phyloP scores from a whole-genome alignment of 2,888 invertebrate species.

The Oegoconia quadripuncta region DNA sequence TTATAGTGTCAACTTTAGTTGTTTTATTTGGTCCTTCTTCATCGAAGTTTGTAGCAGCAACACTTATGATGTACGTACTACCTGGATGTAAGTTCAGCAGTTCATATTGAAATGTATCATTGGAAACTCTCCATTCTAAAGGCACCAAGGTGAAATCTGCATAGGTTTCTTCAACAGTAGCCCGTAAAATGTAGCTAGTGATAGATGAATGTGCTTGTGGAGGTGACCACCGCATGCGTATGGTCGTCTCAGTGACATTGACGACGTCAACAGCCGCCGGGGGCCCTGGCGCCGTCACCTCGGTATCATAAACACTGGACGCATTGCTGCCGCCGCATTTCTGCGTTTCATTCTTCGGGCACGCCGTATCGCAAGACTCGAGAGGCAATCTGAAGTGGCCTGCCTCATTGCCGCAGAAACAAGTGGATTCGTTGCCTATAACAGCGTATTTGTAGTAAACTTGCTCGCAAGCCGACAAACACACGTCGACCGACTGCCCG shows the following conservation, averaged over 20 bases:
- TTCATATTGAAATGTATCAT: conserved; percentile 77
- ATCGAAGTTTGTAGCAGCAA: conserved; percentile 81
- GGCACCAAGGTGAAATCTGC: conserved; percentile 69
- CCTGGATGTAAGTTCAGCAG: conserved; percentile 85
- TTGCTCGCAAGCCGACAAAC: conserved; percentile 66
- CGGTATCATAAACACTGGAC: conserved; percentile 84
- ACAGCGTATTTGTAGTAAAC: conserved; percentile 68
- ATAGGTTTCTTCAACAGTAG: conserved; percentile 77
- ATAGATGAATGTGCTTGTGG: conserved; percentile 77
- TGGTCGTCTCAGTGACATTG: conserved; percentile 81
- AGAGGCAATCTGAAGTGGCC: conserved; percentile 61
- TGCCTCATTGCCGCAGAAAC: conserved; percentile 65
- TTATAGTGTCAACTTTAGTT: conserved; percentile 82
- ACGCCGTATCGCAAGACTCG: conserved; percentile 75
- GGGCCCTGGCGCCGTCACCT: conserved; percentile 82
- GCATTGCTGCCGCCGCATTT: conserved; percentile 84
- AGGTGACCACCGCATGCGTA: conserved; percentile 78
- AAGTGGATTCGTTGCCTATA: conserved; percentile 62
- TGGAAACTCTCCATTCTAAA: conserved; percentile 80
- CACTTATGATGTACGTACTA: conserved; percentile 85
- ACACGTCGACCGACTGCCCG: conserved; percentile 69
- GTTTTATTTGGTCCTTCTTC: conserved; percentile 80
- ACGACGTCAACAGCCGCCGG: conserved; percentile 80
- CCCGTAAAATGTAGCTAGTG: conserved; percentile 77
- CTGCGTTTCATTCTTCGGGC: conserved; percentile 79